Percentiles rank a stretch among this genome's conserved stretches.
Evolutionary conservation across 2,113 vertebrate genomes (phyloP).

Genomic region (Pterocles burchelli): DNA sequence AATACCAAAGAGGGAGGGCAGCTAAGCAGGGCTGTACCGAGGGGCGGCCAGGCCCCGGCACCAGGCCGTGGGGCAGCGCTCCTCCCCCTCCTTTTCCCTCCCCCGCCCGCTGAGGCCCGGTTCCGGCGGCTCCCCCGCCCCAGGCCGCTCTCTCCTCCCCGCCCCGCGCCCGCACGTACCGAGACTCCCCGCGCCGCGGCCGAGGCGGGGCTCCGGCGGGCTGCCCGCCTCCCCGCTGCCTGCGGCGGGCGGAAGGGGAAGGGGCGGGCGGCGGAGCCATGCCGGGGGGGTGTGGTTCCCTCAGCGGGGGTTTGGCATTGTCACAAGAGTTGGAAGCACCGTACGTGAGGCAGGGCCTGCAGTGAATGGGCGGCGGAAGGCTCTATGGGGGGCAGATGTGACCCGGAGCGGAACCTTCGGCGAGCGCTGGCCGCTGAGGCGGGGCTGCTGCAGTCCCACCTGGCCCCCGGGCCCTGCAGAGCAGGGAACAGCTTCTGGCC

Average conservation of each 20-base stretch:
- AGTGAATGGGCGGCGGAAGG: rapidly evolving
- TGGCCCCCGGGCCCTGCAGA: not conserved
- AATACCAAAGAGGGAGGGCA: rapidly evolving
- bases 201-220: not conserved
- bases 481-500: not conserved
- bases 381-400: rapidly evolving
- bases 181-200: not conserved
- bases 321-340: rapidly evolving
- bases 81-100: no score
- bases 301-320: rapidly evolving
- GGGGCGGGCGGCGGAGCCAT: not conserved
- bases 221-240: not conserved
- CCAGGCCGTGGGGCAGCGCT: not conserved
- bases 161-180: not conserved
- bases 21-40: no score
- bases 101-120: not conserved
- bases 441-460: not conserved
- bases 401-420: not conserved
- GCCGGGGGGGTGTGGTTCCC: rapidly evolving
- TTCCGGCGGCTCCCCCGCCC: not conserved
- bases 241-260: not conserved
- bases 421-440: rapidly evolving
- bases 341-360: rapidly evolving
- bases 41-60: not conserved
- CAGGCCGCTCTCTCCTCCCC: not conserved